These are phyloP conservation scores for Axis porcinus DNA, from an alignment of 2,113 vertebrate genomes.

Conservation along the genomic window DNA sequence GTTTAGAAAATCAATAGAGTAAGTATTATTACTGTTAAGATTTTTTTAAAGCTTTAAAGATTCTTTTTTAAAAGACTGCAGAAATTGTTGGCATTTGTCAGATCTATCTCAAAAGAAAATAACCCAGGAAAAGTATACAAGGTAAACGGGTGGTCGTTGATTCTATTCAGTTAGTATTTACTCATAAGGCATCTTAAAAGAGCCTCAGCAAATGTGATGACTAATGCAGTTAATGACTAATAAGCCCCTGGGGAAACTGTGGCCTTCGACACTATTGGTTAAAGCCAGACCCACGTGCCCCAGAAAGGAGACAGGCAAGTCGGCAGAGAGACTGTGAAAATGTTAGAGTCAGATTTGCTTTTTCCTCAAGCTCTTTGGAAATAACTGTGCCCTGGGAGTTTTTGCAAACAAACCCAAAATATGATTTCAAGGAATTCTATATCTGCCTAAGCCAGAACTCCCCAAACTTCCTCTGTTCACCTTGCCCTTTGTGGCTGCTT, in stretches of 20 bases:
- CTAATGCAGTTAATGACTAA: too few species aligned
- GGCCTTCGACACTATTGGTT: background rate
- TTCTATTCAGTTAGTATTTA: background rate
- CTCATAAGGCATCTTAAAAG: background rate
- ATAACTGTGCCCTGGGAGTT: too few species aligned
- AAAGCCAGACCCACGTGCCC: background rate
- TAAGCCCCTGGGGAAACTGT: too few species aligned
- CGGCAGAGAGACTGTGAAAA: too few species aligned
- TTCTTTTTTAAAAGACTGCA: background rate
- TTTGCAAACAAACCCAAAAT: background rate
- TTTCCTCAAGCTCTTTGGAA: background rate
- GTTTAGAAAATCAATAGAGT: background rate
- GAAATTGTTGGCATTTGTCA: background rate
- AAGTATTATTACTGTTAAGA: background rate
- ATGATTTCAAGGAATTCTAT: background rate
- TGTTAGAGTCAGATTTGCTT: background rate
- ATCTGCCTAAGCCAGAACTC: background rate
- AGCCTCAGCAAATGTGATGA: background rate
- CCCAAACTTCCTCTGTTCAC: background rate
- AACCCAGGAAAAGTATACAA: background rate
- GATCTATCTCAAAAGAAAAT: background rate
- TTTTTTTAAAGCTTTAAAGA: background rate
- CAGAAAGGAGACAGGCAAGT: background rate
- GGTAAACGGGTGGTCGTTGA: accelerated
- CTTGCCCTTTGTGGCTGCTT: background rate